phyloP scores from a whole-genome alignment of 2,113 vertebrate genomes.

The Melanerpes formicivorus region DNA sequence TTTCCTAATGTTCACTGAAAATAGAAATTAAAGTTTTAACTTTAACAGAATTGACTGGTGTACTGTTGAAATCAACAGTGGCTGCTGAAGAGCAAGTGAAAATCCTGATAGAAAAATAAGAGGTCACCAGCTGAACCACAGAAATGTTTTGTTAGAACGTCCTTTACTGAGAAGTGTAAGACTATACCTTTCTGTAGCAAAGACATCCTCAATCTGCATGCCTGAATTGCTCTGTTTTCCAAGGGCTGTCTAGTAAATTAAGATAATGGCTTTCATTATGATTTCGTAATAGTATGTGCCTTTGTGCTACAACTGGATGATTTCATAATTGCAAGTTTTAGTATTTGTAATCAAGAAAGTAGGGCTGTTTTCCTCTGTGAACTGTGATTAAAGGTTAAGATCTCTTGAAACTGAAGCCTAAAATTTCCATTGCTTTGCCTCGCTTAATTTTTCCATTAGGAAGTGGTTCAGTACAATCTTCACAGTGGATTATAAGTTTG shows the following conservation, averaged over 20 bases:
- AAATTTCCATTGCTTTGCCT: background rate
- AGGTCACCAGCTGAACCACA: background rate
- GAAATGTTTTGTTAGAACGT: background rate
- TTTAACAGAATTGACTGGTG: background rate
- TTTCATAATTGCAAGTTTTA: background rate
- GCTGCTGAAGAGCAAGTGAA: background rate
- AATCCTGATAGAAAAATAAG: background rate
- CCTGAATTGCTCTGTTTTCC: background rate
- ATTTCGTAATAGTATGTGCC: background rate
- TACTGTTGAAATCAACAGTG: background rate
- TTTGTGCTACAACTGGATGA: background rate
- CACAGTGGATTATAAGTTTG: background rate
- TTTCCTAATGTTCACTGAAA: background rate
- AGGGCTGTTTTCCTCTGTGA: slow-evolving; percentile 8
- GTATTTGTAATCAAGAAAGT: background rate
- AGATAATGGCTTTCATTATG: background rate
- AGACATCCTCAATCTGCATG: background rate
- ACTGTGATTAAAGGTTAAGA: background rate
- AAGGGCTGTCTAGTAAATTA: background rate
- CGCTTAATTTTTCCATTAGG: background rate
- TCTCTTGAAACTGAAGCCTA: background rate
- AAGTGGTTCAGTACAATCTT: background rate
- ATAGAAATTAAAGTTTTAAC: background rate
- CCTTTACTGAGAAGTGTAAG: background rate
- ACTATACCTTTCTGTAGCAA: background rate